Conservation (phyloP, 2,797 vertebrate genomes). For the Silurus lanzhouensis region DNA sequence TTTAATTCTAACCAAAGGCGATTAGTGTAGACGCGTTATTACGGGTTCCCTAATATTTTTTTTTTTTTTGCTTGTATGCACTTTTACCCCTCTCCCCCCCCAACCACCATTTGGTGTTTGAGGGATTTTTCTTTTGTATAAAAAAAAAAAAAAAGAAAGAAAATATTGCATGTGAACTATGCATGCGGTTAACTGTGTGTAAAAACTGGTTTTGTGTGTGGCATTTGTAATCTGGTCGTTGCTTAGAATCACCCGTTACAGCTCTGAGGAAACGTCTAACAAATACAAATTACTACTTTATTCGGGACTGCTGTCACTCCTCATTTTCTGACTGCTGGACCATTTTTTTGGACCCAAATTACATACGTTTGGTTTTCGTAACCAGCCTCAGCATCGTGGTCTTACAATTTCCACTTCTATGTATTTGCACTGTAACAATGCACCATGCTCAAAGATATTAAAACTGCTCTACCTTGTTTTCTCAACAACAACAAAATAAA, state of each 20-base stretch:
- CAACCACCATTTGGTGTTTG: conserved; percentile 7
- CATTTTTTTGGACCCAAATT: background rate
- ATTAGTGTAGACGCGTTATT: conserved; percentile 29
- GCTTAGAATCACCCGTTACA: conserved; percentile 43
- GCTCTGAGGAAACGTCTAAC: conserved; percentile 25
- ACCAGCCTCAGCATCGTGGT: background rate
- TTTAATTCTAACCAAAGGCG: conserved; percentile 11
- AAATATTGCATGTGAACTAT: conserved; percentile 51
- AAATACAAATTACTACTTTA: background rate
- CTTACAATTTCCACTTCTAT: background rate
- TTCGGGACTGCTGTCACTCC: background rate
- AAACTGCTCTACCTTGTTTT: background rate
- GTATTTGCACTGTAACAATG: conserved; percentile 16
- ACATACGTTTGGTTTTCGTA: background rate
- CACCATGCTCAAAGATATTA: conserved; percentile 5
- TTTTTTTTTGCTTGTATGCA: conserved; percentile 22
- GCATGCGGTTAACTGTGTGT: conserved; percentile 48
- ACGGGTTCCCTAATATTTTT: conserved; percentile 24
- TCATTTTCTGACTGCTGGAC: background rate
- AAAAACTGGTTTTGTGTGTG: conserved; percentile 15
- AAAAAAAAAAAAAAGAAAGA: conserved; percentile 14
- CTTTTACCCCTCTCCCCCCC: conserved; percentile 3
- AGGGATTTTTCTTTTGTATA: conserved; percentile 6
- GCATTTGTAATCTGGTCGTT: conserved; percentile 19
- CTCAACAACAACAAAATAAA: background rate